These are phyloP conservation scores for Turdus rufiventris DNA, from an alignment of 2,113 vertebrate species.

Conservation along the genomic window DNA sequence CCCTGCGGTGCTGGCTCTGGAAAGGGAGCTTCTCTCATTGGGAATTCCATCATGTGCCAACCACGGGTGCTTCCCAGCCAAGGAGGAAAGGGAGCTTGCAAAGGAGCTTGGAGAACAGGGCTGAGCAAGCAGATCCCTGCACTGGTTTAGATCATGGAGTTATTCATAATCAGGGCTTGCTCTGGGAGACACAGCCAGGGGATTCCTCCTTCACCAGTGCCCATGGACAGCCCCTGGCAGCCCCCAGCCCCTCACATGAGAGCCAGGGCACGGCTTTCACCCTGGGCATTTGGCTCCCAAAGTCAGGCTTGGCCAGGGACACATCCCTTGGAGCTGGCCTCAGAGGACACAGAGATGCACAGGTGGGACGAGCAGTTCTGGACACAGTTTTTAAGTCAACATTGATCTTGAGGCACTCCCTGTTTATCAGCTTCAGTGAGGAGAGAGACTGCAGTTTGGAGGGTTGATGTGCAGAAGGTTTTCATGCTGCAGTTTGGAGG, in stretches of 20 bases:
- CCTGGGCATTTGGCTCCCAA: neutral
- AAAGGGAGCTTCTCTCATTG: neutral
- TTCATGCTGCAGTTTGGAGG: neutral
- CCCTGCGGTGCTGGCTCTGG: neutral
- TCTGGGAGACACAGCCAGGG: neutral
- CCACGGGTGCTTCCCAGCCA: neutral
- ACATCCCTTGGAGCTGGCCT: neutral
- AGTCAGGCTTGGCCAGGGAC: neutral
- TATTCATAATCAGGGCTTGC: neutral
- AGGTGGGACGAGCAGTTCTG: neutral
- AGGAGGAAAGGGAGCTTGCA: neutral
- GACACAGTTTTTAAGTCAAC: neutral
- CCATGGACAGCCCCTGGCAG: neutral
- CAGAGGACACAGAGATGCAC: neutral
- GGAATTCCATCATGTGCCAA: slow-evolving; percentile 35
- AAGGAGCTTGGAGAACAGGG: neutral
- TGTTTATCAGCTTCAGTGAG: neutral
- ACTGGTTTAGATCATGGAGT: neutral
- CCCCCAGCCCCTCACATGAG: rapidly evolving
- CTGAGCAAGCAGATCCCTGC: neutral
- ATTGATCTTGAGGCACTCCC: neutral
- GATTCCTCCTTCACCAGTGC: rapidly evolving
- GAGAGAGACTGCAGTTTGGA: neutral
- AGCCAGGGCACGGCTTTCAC: rapidly evolving
- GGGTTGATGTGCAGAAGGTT: neutral